Conservation (phyloP, 2,113 vertebrate species). For the Tonatia bakeri region DNA sequence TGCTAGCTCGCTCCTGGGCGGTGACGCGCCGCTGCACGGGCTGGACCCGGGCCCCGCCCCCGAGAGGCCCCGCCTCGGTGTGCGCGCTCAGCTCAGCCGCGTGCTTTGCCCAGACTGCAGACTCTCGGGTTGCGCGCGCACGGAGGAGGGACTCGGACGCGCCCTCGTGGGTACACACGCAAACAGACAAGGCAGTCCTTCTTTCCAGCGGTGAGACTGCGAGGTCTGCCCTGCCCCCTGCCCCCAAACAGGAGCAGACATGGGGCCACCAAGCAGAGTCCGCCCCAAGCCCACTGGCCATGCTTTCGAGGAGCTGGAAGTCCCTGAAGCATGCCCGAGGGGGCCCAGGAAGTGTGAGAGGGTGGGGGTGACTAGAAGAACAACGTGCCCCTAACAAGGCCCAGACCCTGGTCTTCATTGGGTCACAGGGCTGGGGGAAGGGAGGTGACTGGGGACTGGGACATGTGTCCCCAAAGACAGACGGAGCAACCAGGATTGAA, state of each 20-base stretch:
- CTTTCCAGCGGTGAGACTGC: neutral
- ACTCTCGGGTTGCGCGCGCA: neutral
- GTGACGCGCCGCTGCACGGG: neutral
- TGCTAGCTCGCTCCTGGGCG: neutral
- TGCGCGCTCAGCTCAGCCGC: neutral
- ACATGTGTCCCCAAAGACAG: neutral
- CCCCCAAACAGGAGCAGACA: neutral
- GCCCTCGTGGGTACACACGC: neutral
- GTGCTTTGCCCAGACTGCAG: neutral
- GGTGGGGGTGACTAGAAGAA: neutral
- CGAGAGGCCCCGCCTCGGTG: neutral
- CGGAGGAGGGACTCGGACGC: neutral
- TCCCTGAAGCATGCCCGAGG: neutral
- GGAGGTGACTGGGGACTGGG: neutral
- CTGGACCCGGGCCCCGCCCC: conserved; percentile 15
- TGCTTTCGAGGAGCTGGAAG: too few relatives aligned
- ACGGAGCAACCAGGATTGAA: neutral
- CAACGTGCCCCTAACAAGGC: neutral
- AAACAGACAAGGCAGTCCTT: fast-evolving
- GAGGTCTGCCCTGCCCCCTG: neutral
- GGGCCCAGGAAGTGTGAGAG: neutral
- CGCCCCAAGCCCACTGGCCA: neutral
- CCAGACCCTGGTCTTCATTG: neutral
- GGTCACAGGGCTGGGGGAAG: too few relatives aligned
- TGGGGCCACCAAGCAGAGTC: neutral